Evolutionary conservation across 1,140 invertebrate genomes (phyloP).

Genomic region (Drosophila asahinai): DNA sequence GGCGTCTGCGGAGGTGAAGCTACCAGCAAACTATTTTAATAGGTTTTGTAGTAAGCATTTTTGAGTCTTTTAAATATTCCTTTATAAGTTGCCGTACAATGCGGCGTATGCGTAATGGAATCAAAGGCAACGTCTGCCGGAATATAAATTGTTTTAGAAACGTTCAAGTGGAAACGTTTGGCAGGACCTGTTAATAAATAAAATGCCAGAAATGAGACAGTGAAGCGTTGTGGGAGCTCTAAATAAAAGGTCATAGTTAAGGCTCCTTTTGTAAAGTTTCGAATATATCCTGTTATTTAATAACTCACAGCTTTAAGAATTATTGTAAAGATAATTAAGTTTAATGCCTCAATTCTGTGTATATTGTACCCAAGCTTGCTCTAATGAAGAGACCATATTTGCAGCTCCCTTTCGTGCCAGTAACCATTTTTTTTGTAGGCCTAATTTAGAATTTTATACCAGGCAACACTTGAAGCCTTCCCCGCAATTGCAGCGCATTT

Average conservation of each 20-base stretch:
- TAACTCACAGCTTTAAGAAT: neutral
- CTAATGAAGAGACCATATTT: slow-evolving; percentile 25
- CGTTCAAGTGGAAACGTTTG: neutral
- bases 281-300: neutral
- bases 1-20: slow-evolving; percentile 1
- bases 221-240: neutral
- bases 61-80: slow-evolving; percentile 42
- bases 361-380: no score
- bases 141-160: slow-evolving; percentile 16
- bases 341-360: neutral
- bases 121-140: slow-evolving; percentile 14
- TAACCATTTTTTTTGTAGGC: neutral
- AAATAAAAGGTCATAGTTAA: slow-evolving; percentile 16
- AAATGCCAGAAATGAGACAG: slow-evolving; percentile 2
- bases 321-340: neutral
- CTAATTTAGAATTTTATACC: slow-evolving; percentile 30
- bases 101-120: slow-evolving; percentile 48
- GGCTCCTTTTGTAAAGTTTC: neutral
- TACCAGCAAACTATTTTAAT: slow-evolving; percentile 50
- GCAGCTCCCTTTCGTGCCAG: neutral
- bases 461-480: slow-evolving; percentile 22
- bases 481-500: slow-evolving; percentile 45
- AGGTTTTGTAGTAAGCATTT: slow-evolving; percentile 42
- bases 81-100: slow-evolving; percentile 4
- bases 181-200: neutral